These are phyloP conservation scores for Strigops habroptila DNA, from an alignment of 2,113 vertebrate species.

Conservation along the genomic window DNA sequence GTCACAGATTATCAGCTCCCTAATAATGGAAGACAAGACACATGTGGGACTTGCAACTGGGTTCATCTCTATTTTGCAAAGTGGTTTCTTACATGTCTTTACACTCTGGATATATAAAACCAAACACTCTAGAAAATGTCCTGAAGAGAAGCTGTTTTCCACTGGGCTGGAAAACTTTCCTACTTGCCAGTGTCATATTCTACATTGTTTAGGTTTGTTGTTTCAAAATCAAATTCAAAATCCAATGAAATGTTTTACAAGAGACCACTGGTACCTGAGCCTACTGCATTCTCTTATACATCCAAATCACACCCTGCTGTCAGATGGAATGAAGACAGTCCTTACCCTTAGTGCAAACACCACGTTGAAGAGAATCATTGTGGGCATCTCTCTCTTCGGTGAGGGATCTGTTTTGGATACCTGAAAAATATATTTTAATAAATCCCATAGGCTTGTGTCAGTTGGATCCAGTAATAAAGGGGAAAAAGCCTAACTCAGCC, in stretches of 20 bases:
- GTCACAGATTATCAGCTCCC: not conserved
- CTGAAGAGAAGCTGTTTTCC: not conserved
- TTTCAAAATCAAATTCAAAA: not conserved
- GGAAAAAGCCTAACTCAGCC: too few species aligned
- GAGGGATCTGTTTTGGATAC: constrained; percentile 95
- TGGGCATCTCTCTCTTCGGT: constrained; percentile 95
- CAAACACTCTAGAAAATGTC: not conserved
- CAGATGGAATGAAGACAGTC: not conserved
- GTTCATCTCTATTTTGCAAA: not conserved
- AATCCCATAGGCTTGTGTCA: not conserved
- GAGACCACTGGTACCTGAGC: not conserved
- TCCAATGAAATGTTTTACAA: not conserved
- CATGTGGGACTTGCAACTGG: not conserved
- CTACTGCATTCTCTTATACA: not conserved
- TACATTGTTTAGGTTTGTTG: not conserved
- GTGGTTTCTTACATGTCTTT: not conserved
- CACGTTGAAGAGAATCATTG: constrained; percentile 98
- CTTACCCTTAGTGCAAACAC: constrained; percentile 97
- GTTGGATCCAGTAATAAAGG: not conserved
- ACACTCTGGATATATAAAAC: not conserved
- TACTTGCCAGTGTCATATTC: not conserved
- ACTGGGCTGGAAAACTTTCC: not conserved
- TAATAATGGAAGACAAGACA: not conserved
- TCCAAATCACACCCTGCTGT: not conserved
- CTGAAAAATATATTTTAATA: constrained; percentile 68